A percentile compares a stretch with the other conserved stretches of the same genome.
These are phyloP conservation scores for Gracilinanus agilis DNA, from an alignment of 2,113 vertebrate species.

Conservation along the genomic window DNA sequence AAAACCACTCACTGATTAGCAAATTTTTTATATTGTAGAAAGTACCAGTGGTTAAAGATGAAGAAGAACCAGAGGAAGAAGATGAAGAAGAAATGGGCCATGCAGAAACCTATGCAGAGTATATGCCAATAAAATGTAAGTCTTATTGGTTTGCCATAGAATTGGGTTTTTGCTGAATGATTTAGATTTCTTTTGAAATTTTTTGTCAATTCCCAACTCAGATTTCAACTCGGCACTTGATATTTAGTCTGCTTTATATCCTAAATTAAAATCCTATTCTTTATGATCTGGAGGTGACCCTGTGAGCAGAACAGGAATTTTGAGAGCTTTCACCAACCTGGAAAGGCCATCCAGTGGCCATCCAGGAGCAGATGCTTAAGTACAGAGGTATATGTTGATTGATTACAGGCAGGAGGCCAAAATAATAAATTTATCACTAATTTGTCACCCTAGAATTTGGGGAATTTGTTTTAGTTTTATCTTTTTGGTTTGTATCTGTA, in stretches of 20 bases:
- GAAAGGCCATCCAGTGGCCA: too few species aligned
- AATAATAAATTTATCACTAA: too few species aligned
- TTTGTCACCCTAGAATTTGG: too few species aligned
- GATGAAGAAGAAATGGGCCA: constrained; percentile 99
- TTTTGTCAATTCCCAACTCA: not conserved
- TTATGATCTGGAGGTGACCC: too few species aligned
- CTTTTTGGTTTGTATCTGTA: not conserved
- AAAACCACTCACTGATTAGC: constrained; percentile 32
- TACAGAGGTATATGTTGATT: too few species aligned
- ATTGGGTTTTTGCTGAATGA: not conserved
- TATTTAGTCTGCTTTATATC: not conserved
- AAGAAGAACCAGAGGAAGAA: constrained; percentile 97
- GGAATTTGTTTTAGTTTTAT: not conserved
- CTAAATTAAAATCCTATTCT: too few species aligned
- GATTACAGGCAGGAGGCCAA: too few species aligned
- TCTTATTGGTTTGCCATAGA: not conserved
- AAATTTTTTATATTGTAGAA: constrained; percentile 85
- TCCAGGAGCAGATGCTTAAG: too few species aligned
- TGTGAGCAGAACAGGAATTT: too few species aligned
- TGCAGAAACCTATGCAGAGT: constrained; percentile 97
- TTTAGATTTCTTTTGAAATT: not conserved
- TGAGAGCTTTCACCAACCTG: too few species aligned
- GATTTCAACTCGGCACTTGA: not conserved
- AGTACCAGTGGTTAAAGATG: constrained; percentile 92
- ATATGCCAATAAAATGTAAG: constrained; percentile 99